Evolutionary conservation across 2,113 vertebrate genomes (phyloP).

Genomic region (Thalassarche chlororhynchos): DNA sequence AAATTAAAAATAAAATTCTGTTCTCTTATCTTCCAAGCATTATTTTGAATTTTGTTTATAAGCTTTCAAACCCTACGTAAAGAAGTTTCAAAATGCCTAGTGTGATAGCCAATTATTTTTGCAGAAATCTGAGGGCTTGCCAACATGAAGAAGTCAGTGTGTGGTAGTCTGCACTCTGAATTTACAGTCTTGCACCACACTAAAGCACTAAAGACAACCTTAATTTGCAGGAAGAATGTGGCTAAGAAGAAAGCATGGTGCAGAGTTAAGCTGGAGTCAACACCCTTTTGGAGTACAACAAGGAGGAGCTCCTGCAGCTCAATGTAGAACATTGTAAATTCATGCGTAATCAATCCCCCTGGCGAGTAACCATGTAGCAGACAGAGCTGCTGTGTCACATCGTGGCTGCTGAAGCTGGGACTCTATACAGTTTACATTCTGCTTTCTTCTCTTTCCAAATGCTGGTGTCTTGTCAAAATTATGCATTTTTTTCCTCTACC

Average conservation of each 20-base stretch:
- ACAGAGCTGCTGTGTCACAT: not conserved
- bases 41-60: not conserved
- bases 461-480: not conserved
- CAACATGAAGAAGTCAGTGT: not conserved
- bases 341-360: not conserved
- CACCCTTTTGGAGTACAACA: not conserved
- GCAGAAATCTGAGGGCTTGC: not conserved
- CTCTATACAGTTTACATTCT: not conserved
- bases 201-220: not conserved
- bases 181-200: not conserved
- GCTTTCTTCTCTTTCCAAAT: not conserved
- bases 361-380: not conserved
- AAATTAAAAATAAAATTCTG: not conserved
- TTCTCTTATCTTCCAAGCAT: not conserved
- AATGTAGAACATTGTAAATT: not conserved
- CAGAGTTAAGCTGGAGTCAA: not conserved
- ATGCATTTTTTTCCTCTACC: rapidly evolving
- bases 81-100: not conserved
- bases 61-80: not conserved
- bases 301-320: not conserved
- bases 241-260: not conserved
- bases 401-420: not conserved
- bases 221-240: not conserved
- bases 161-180: not conserved
- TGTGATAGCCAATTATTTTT: not conserved